Evolutionary conservation across 2,113 vertebrate genomes (phyloP), one percentile per base, ranked within the genome.

Genomic region (Barbus barbus): DNA sequence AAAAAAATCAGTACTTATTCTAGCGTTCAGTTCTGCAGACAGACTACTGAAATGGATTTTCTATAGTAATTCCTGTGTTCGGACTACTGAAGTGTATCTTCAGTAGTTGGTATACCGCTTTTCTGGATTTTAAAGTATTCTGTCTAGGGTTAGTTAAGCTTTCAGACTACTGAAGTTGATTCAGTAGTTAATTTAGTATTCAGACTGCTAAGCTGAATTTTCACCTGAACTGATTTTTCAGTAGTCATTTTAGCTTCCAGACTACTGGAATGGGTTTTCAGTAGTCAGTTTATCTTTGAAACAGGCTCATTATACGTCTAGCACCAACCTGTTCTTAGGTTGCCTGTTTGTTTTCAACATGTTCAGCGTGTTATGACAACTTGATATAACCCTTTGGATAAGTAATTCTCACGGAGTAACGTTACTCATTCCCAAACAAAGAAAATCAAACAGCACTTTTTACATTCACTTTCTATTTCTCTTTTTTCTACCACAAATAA

Each of bases 361-460:
- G 60, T 67, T 48, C 16, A 33, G 41, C 41, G 12, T 67, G 78
- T 81, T 81, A 81, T 81, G 78, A 67, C 38, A 81, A 67, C 78
- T 33, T n/a, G 8, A 46, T 18, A 67, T 9, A 67, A 81, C 24
- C 18, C 18, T 33, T 33, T n/a, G 41, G 41, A 38, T 48, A 67
- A 81, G 41, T 33, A 51, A 67, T 81, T 81, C 56, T 61, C 77
- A 79, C 1, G n/a, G 36, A 48, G 18, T 33, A 28, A 48, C 9
- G 6, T 18, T 60, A 38, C 33, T 78, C 12, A 38, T 36, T 58
- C 1, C 28, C 7, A 26, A 61, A 78, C n/a, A 14, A 33, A 78
- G 31, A 61, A 33, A 16, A 26, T 78, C 18, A 78, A 78, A 61
- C 12, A 61, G 22, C 33, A 22, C 65, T 36, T 72, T 44, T 44